These are phyloP conservation scores for Pseudococcus longispinus DNA, from an alignment of 2,888 invertebrate genomes.

Conservation along the genomic window DNA sequence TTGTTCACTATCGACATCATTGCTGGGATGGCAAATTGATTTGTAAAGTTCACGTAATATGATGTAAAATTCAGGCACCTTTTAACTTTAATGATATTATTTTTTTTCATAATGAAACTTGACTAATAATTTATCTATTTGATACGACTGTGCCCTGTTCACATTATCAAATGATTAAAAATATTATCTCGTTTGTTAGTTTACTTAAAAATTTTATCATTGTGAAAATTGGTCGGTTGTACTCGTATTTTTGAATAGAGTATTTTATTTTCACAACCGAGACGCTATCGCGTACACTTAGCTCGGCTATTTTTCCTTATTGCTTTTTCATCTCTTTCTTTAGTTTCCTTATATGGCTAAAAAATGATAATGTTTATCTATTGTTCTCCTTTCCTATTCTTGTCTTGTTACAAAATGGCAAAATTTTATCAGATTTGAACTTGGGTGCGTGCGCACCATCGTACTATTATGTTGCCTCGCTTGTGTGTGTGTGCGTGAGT, in stretches of 20 bases:
- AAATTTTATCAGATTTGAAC: neutral
- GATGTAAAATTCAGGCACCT: neutral
- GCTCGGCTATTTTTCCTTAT: neutral
- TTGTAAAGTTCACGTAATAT: neutral
- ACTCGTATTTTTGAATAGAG: neutral
- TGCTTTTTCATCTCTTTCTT: neutral
- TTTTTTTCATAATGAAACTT: neutral
- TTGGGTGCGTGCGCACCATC: neutral
- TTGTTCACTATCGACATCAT: too few species aligned
- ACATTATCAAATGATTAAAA: neutral
- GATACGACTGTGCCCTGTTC: neutral
- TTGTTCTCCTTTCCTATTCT: neutral
- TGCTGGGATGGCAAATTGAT: too few species aligned
- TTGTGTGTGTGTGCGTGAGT: neutral
- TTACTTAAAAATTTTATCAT: neutral
- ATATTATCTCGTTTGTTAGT: neutral
- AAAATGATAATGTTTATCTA: constrained; percentile 11
- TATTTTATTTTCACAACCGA: neutral
- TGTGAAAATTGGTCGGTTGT: neutral
- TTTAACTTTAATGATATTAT: neutral
- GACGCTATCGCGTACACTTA: neutral
- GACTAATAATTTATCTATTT: neutral
- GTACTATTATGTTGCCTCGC: neutral
- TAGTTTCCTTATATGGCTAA: neutral
- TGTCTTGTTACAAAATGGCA: neutral